Evolutionary conservation across 2,888 invertebrate genomes (phyloP).

Genomic region (Fabriciana adippe): DNA sequence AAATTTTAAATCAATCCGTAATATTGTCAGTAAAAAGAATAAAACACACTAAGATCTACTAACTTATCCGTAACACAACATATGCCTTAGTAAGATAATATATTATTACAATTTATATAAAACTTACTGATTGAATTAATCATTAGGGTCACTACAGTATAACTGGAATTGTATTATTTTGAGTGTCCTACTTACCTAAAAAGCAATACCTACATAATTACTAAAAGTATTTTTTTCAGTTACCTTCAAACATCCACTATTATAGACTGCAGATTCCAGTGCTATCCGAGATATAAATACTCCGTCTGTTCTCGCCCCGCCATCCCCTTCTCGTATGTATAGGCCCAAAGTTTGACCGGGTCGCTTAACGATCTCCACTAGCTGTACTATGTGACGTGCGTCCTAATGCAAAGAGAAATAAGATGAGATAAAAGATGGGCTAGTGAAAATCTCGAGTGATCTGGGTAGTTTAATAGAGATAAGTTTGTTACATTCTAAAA

Average conservation of each 20-base stretch:
- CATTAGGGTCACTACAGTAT: neutral
- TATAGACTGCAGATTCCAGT: constrained; percentile 97
- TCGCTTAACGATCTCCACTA: constrained; percentile 99
- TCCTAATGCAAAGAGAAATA: constrained; percentile 70
- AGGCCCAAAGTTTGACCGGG: constrained; percentile 99
- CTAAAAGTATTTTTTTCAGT: too few relatives aligned
- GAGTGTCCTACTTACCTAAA: neutral
- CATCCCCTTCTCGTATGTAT: constrained; percentile 99
- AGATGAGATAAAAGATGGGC: too few relatives aligned
- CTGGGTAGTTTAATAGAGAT: too few relatives aligned
- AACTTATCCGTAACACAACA: too few relatives aligned
- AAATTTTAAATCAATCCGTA: too few relatives aligned
- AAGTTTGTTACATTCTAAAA: too few relatives aligned
- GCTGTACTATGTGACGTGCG: constrained; percentile 90
- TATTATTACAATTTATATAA: neutral
- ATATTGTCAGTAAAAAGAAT: too few relatives aligned
- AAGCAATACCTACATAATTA: too few relatives aligned
- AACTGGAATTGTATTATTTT: neutral
- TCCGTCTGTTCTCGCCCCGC: constrained; percentile 96
- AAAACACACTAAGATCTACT: too few relatives aligned
- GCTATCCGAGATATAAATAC: constrained; percentile 97
- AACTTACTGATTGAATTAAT: neutral
- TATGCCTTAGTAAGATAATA: too few relatives aligned
- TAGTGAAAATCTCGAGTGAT: too few relatives aligned
- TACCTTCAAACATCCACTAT: constrained; percentile 95